phyloP scores from a whole-genome alignment of 2,797 vertebrate genomes.

The Eulemur coronatus region DNA sequence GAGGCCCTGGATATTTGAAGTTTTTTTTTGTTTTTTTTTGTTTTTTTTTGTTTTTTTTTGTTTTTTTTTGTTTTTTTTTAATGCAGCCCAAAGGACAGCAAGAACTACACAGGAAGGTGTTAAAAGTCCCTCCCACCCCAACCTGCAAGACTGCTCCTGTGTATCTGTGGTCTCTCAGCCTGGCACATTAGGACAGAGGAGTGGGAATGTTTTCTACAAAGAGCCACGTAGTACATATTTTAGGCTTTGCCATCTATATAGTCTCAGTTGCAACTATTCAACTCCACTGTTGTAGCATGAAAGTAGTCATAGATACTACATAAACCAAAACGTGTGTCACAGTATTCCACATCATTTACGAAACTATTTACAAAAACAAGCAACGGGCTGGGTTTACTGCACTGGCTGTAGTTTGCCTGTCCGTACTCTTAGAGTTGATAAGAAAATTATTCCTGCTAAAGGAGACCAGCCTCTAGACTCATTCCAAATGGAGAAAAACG shows the following conservation, averaged over 20 bases:
- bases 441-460: neutral
- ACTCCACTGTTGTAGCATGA: neutral
- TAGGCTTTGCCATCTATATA: neutral
- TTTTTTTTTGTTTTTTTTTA: neutral
- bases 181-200: no score
- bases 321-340: neutral
- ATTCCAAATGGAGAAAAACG: neutral
- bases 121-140: neutral
- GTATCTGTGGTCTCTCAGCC: neutral
- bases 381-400: neutral
- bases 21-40: no score
- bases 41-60: no score
- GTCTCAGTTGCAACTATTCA: neutral
- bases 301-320: neutral
- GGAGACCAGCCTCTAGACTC: neutral
- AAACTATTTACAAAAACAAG: neutral
- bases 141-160: neutral
- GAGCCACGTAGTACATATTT: neutral
- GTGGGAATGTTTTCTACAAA: neutral
- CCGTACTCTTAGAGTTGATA: neutral
- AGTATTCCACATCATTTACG: neutral
- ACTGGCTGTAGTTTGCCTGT: neutral
- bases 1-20: neutral
- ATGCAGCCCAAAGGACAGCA: neutral
- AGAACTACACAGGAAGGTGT: neutral